These are phyloP conservation scores for Raja brachyura DNA, from an alignment of 2,113 vertebrate genomes.

Conservation along the genomic window DNA sequence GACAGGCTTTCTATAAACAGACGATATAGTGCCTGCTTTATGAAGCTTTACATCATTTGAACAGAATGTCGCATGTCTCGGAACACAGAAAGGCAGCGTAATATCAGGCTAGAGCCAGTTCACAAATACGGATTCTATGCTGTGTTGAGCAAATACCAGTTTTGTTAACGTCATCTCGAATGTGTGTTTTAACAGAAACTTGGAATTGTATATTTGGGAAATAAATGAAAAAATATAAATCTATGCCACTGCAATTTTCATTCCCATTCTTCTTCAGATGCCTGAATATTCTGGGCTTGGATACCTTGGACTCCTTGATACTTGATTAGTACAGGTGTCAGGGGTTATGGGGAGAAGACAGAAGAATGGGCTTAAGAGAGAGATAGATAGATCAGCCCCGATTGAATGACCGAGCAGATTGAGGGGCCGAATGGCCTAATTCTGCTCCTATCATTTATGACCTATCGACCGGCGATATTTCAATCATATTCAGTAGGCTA, in stretches of 20 bases:
- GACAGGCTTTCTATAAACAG: not conserved
- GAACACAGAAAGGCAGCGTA: not conserved
- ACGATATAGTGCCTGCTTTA: not conserved
- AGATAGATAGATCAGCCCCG: too few species aligned
- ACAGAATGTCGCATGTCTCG: not conserved
- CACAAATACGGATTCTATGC: not conserved
- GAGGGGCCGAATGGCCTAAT: too few species aligned
- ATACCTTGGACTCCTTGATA: too few species aligned
- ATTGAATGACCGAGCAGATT: too few species aligned
- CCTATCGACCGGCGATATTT: not conserved
- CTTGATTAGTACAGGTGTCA: too few species aligned
- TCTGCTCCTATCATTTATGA: too few species aligned
- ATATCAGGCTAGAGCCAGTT: not conserved
- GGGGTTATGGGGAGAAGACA: too few species aligned
- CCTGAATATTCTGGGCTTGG: not conserved
- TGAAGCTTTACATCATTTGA: not conserved
- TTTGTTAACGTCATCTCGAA: not conserved
- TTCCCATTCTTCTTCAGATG: not conserved
- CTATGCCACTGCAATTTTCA: not conserved
- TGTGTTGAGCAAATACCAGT: not conserved
- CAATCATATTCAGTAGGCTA: not conserved
- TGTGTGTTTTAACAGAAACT: not conserved
- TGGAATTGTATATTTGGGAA: not conserved
- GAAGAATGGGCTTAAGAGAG: too few species aligned
- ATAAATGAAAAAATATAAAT: not conserved